These are phyloP conservation scores for Vicugna pacos DNA, from an alignment of 2,113 vertebrate species.

Conservation along the genomic window DNA sequence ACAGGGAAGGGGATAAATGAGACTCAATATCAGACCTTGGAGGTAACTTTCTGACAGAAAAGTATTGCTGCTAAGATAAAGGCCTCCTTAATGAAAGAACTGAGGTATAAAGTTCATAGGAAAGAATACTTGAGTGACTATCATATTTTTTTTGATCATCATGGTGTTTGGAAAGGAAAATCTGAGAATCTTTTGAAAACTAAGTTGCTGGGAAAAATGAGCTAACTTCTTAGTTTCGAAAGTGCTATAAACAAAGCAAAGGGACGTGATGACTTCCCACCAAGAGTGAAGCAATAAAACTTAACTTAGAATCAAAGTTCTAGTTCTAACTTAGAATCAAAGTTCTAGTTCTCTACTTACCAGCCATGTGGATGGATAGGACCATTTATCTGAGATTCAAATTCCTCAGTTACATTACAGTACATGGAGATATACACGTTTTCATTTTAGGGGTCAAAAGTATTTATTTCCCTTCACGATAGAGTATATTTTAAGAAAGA, in stretches of 20 bases:
- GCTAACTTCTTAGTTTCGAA: not conserved
- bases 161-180: not conserved
- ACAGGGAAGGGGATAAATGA: not conserved
- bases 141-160: not conserved
- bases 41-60: not conserved
- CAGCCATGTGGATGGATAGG: not conserved
- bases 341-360: not conserved
- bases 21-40: not conserved
- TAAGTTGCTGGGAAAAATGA: not conserved
- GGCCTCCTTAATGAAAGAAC: not conserved
- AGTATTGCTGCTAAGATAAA: constrained; percentile 7
- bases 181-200: not conserved
- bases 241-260: not conserved
- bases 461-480: not conserved
- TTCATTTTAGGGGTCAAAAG: not conserved
- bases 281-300: not conserved
- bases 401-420: not conserved
- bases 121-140: not conserved
- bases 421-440: not conserved
- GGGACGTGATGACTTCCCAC: not conserved
- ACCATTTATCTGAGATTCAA: not conserved
- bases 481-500: not conserved
- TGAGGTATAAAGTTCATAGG: not conserved
- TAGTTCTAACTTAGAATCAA: not conserved
- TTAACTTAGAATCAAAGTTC: not conserved